A percentile compares a stretch with the other conserved stretches of the same genome.
Evolutionary conservation across 2,888 invertebrate genomes (phyloP).

Genomic region (Erynnis tages): DNA sequence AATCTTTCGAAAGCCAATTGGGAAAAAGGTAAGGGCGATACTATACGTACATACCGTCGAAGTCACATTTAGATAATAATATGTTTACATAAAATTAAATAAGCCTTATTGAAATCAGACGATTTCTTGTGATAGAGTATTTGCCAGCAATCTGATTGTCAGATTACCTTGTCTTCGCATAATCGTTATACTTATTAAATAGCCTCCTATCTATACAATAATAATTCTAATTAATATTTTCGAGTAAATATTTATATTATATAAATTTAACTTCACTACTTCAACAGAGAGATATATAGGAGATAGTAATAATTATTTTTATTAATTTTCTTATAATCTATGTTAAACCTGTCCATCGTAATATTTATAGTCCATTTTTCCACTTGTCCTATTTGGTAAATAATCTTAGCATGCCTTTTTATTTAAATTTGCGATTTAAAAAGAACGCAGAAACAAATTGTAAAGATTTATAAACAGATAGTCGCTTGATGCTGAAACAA

Average conservation of each 20-base stretch:
- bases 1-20: constrained; percentile 25
- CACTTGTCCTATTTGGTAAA: no score
- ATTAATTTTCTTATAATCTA: neutral
- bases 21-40: constrained; percentile 7
- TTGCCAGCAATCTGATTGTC: neutral
- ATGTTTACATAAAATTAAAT: neutral
- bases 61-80: constrained; percentile 19
- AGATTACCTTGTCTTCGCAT: constrained; percentile 13
- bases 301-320: no score
- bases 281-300: constrained; percentile 19
- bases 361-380: no score
- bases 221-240: neutral
- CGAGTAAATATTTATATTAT: constrained; percentile 10
- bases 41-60: constrained; percentile 21
- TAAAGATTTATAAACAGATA: no score
- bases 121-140: neutral
- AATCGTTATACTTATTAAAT: constrained; percentile 3
- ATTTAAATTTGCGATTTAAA: no score
- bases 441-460: no score
- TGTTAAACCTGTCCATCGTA: neutral
- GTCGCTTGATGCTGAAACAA: no score
- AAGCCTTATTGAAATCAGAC: neutral
- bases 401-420: no score
- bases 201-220: constrained; percentile 17
- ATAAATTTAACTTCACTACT: constrained; percentile 14